Conservation (phyloP, 53 echinoderm and acorn worm species). For the Stichopus horrens region DNA sequence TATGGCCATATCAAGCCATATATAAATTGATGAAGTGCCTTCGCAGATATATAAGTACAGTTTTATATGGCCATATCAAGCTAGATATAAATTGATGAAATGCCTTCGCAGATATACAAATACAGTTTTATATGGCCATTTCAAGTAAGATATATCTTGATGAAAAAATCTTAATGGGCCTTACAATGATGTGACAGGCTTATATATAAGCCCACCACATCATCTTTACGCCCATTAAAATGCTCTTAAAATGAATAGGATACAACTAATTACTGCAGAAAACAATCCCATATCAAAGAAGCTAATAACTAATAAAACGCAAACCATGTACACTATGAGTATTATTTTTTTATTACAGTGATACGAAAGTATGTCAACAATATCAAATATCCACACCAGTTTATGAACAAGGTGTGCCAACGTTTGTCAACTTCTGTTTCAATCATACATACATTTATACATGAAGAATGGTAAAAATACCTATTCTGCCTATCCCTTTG, state of each 20-base stretch:
- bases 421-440: slow-evolving; percentile 13
- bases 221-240: slow-evolving; percentile 8
- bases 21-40: too few relatives aligned
- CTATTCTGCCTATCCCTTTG: neutral
- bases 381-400: neutral
- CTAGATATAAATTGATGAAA: too few relatives aligned
- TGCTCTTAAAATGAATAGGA: slow-evolving; percentile 5
- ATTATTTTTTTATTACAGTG: neutral
- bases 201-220: slow-evolving; percentile 13
- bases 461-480: slow-evolving; percentile 10
- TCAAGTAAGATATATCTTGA: too few relatives aligned
- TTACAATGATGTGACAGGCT: neutral
- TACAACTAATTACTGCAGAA: neutral
- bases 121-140: too few relatives aligned
- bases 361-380: slow-evolving; percentile 4
- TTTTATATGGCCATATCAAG: too few relatives aligned
- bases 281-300: too few relatives aligned
- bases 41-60: too few relatives aligned
- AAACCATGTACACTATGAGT: too few relatives aligned
- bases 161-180: too few relatives aligned
- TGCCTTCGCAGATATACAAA: too few relatives aligned
- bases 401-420: slow-evolving; percentile 9
- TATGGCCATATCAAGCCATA: too few relatives aligned
- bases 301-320: too few relatives aligned
- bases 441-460: slow-evolving; percentile 3